These are phyloP conservation scores for Phyllopteryx taeniolatus DNA, from an alignment of 2,113 vertebrate genomes.

Conservation along the genomic window DNA sequence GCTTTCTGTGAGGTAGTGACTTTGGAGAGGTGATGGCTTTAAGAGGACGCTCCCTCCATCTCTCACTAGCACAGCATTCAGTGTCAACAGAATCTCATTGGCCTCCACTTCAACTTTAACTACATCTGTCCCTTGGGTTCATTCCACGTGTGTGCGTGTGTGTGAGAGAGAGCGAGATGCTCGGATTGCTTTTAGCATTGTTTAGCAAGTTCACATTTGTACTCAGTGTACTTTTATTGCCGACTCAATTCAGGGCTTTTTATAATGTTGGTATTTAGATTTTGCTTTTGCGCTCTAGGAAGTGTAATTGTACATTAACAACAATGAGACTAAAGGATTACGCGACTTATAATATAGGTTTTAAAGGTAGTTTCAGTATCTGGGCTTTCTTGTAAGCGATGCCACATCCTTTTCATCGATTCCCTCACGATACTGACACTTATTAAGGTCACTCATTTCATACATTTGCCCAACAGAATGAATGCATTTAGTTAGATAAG, in stretches of 20 bases:
- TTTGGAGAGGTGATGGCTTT: constrained; percentile 50
- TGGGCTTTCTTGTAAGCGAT: constrained; percentile 12
- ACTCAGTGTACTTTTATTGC: neutral
- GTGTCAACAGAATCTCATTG: constrained; percentile 58
- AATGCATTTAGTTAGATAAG: neutral
- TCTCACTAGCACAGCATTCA: constrained; percentile 22
- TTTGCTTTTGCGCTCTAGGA: neutral
- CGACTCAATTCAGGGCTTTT: neutral
- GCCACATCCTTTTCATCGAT: neutral
- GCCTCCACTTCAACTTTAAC: constrained; percentile 61
- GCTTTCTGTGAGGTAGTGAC: constrained; percentile 30
- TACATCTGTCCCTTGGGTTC: constrained; percentile 40
- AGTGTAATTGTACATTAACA: neutral
- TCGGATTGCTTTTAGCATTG: constrained; percentile 18
- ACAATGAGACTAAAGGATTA: neutral
- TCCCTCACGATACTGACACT: neutral
- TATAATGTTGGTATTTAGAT: neutral
- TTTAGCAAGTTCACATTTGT: neutral
- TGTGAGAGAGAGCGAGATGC: neutral
- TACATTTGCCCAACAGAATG: neutral
- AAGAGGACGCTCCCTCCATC: constrained; percentile 16
- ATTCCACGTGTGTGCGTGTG: constrained; percentile 1
- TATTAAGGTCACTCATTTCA: neutral
- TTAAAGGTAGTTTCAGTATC: constrained; percentile 10
- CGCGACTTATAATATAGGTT: neutral